These are phyloP conservation scores for Felis catus DNA, from an alignment of 2,113 vertebrate genomes.

Conservation along the genomic window DNA sequence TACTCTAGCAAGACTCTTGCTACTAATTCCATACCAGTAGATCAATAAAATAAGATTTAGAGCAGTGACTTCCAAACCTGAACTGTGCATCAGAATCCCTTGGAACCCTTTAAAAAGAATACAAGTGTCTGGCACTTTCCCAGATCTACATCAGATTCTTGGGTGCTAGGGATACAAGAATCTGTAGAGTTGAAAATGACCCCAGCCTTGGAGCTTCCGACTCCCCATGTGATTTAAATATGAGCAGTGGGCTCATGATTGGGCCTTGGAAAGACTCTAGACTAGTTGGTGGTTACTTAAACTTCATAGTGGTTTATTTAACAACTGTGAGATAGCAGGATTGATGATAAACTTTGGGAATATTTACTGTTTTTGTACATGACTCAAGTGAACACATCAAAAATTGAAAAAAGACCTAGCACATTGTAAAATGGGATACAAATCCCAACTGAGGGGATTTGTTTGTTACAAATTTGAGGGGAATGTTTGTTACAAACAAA, in stretches of 20 bases:
- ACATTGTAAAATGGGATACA: slow-evolving; percentile 14
- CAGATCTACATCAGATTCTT: not conserved
- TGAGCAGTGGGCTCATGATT: not conserved
- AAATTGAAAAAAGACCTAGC: not conserved
- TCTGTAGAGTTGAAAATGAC: not conserved
- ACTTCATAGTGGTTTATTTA: slow-evolving; percentile 32
- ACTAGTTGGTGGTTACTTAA: not conserved
- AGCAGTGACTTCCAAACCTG: slow-evolving; percentile 39
- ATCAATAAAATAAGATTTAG: slow-evolving; percentile 25
- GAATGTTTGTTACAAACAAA: not conserved
- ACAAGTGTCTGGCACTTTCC: not conserved
- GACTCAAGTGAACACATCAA: not conserved
- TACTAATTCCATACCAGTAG: slow-evolving; percentile 22
- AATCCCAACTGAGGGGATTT: not conserved
- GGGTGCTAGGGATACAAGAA: not conserved
- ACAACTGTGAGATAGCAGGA: slow-evolving; percentile 14
- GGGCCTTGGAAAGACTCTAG: not conserved
- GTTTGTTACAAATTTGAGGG: not conserved
- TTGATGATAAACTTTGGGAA: not conserved
- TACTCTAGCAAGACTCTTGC: not conserved
- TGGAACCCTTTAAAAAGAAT: slow-evolving; percentile 19
- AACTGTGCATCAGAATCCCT: not conserved
- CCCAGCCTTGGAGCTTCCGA: not conserved
- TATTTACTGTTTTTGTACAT: not conserved
- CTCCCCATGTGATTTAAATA: not conserved